Base-by-base conservation (phyloP, 1,140 invertebrate species). In the Arctopsyche grandis region DNA sequence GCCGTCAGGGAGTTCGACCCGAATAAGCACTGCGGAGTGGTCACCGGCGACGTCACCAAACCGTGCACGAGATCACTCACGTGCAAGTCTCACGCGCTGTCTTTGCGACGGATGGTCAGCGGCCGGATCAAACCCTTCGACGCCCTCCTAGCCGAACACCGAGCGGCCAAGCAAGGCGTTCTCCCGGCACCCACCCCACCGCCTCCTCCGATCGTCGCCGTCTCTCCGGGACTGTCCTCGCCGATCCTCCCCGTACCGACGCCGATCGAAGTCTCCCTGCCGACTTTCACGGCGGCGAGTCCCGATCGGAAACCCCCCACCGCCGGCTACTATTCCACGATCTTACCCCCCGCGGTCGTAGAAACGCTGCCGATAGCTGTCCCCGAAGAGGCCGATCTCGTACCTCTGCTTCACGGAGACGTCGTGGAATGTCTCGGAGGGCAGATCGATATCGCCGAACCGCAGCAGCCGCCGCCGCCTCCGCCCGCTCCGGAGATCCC, bases 41-140 rank as follows among this genome's bases (percentile, higher is more conserved):
- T 90, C 82, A 91, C 91, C 74, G 89, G 90, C 3, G 93, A 94
- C 81, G 91, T 90, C 69, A 88, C 89, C 0, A 93, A 93, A 83
- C 93, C 92, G 0, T 96, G 95, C 85, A 95, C 94, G 22, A 87
- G 94, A 26, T 95, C 94, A 10, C 88, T 96, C 12, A 96, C 94
- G 0, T 96, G 95, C 85, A 96, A 95, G 88, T 93, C 94, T 14
- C 95, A 96, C 88, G 92, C 94, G 5, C 89, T 96, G 70, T 93
- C 93, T 24, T 83, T 95, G 70, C 87, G 94, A 56, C 86, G 95
- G 77, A 92, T 91, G 10, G 94, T 96, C n/a, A 83, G 88, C 58
- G 94, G 94, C 0, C 87, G 94, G 26, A 91, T 91, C 63, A 94
- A 94, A 86, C 89, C 92, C 24, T 96, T 96, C 87, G 94, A 96